Conservation (phyloP, 2,888 invertebrate species). For the Sesamia inferens region DNA sequence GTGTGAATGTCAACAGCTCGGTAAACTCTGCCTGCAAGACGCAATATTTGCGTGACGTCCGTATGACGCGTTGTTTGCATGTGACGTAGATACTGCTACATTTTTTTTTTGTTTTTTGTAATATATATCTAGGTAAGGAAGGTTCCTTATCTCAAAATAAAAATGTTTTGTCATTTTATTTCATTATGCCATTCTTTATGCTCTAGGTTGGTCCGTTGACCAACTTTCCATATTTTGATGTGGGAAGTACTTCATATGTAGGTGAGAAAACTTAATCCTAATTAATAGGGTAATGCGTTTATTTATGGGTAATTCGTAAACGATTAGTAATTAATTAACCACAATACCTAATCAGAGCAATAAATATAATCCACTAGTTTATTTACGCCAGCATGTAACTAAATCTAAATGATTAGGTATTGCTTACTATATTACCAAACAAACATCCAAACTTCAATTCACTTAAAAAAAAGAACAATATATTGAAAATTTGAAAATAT, state of each 20-base stretch:
- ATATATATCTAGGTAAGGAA: no score
- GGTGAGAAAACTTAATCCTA: background rate
- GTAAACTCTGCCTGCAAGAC: background rate
- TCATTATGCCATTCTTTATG: background rate
- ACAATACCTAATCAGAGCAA: background rate
- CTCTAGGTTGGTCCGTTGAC: background rate
- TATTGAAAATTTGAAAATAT: no score
- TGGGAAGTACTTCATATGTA: background rate
- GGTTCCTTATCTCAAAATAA: no score
- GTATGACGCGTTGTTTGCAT: no score
- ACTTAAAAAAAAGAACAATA: no score
- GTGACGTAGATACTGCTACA: no score
- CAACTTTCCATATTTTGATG: background rate
- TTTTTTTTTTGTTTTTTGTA: no score
- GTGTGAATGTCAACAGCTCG: no score
- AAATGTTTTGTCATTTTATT: no score
- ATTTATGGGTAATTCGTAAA: background rate
- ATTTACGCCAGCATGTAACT: background rate
- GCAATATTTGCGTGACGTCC: no score
- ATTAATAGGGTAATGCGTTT: background rate
- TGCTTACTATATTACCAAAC: no score
- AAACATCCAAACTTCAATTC: no score
- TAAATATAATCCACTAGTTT: background rate
- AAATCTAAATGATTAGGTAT: background rate
- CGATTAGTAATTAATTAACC: background rate